Conservation (phyloP, 2,888 invertebrate species). For the Hedychridium roseum region DNA sequence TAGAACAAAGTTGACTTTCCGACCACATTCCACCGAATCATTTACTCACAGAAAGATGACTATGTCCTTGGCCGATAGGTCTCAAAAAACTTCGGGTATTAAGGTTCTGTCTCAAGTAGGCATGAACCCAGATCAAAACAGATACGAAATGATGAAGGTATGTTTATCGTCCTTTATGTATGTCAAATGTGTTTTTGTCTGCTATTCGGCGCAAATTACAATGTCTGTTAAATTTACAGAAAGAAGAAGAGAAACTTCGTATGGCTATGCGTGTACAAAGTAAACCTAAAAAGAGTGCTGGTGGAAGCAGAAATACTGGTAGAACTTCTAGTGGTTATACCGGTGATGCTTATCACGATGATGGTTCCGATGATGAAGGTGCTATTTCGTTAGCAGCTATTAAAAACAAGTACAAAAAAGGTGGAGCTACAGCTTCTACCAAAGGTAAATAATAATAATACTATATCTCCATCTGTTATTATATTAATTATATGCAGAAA, state of each 20-base stretch:
- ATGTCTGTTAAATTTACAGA: slow-evolving; percentile 65
- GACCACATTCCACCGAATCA: slow-evolving; percentile 98
- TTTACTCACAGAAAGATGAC: slow-evolving; percentile 99
- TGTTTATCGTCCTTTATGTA: slow-evolving; percentile 18
- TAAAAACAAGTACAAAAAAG: slow-evolving; percentile 91
- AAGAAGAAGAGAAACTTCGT: slow-evolving; percentile 95
- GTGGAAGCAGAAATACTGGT: slow-evolving; percentile 62
- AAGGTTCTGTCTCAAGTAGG: slow-evolving; percentile 95
- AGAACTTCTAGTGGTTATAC: slow-evolving; percentile 65
- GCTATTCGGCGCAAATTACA: slow-evolving; percentile 8
- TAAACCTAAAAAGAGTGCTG: slow-evolving; percentile 67
- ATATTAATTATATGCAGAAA: neutral
- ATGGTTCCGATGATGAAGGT: slow-evolving; percentile 93
- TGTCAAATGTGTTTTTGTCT: neutral
- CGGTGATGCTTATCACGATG: slow-evolving; percentile 69
- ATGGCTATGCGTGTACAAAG: slow-evolving; percentile 83
- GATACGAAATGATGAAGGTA: slow-evolving; percentile 90
- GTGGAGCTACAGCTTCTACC: slow-evolving; percentile 56
- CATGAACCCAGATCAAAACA: slow-evolving; percentile 92
- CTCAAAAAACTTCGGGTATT: slow-evolving; percentile 92
- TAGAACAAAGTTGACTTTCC: slow-evolving; percentile 94
- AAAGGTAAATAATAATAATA: slow-evolving; percentile 57
- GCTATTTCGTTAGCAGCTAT: slow-evolving; percentile 93
- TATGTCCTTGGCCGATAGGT: slow-evolving; percentile 93
- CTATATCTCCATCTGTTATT: slow-evolving; percentile 1